phyloP scores from a whole-genome alignment of 2,888 invertebrate species.

The Tetragonisca angustula region DNA sequence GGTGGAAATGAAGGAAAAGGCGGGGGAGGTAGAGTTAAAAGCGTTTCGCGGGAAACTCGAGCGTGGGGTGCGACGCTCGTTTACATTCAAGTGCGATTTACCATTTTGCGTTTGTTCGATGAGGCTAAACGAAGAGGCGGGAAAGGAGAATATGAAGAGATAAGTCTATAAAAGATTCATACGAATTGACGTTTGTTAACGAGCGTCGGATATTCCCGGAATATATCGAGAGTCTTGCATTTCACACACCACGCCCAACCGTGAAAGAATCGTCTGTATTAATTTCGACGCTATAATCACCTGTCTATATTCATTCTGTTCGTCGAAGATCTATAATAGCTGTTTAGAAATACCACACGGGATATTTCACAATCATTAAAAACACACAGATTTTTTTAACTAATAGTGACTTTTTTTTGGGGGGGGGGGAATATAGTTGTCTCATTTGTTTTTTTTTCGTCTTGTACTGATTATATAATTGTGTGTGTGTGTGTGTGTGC shows the following conservation, averaged over 20 bases:
- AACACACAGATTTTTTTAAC: no score
- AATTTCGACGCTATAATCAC: background rate
- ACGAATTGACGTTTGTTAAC: background rate
- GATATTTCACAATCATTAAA: no score
- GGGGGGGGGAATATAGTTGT: no score
- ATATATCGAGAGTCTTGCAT: background rate
- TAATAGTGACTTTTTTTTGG: no score
- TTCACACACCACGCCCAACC: background rate
- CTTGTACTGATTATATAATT: no score
- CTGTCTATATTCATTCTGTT: background rate
- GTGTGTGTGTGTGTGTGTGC: no score
- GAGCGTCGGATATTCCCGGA: background rate
- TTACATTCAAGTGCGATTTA: background rate
- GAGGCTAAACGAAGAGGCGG: background rate
- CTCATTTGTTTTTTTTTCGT: no score
- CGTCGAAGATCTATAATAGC: background rate
- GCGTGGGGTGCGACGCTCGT: background rate
- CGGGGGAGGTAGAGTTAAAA: background rate
- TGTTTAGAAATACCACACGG: background rate
- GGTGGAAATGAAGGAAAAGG: no score
- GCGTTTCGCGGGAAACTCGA: conserved; percentile 13
- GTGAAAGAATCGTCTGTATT: no score
- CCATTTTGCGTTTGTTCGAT: background rate
- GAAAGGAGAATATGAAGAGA: conserved; percentile 2
- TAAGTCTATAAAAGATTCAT: conserved; percentile 17